Percentiles rank a stretch among this genome's conserved stretches.
Evolutionary conservation across 2,113 vertebrate genomes (phyloP).

Genomic region (Mus pahari): DNA sequence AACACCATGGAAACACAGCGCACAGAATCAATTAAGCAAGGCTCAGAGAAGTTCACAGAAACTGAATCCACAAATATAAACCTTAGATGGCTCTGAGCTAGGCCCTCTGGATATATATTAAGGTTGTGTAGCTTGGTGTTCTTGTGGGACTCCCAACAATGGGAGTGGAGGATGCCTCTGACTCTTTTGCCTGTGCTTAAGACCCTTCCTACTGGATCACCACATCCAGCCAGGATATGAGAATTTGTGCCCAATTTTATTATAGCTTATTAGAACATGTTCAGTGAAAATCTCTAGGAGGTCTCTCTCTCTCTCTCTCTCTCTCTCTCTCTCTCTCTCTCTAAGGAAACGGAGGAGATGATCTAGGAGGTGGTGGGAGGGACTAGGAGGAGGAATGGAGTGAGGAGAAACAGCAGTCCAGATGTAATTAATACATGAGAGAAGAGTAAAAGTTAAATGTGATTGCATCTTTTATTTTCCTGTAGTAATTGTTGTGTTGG

Average conservation of each 20-base stretch:
- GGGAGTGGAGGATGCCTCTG: not conserved
- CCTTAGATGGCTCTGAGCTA: not conserved
- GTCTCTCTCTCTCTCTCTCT: too few species aligned
- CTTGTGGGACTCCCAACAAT: not conserved
- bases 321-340: too few species aligned
- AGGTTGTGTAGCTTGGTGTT: not conserved
- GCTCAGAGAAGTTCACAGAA: not conserved
- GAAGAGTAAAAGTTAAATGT: not conserved
- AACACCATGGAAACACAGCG: not conserved
- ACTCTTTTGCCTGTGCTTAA: not conserved
- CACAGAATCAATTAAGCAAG: not conserved
- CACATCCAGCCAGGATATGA: not conserved
- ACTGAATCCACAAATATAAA: not conserved
- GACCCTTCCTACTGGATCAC: not conserved
- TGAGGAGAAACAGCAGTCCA: not conserved
- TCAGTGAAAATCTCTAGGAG: not conserved
- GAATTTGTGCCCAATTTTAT: not conserved
- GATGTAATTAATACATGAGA: not conserved
- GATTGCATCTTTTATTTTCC: too few species aligned
- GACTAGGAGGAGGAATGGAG: not conserved
- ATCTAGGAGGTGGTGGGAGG: not conserved
- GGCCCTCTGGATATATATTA: not conserved
- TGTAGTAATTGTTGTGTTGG: too few species aligned
- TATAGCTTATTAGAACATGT: not conserved
- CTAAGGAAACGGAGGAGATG: not conserved